Base-by-base conservation (phyloP, 2,797 vertebrate genomes). In the Anabacerthia variegaticeps region DNA sequence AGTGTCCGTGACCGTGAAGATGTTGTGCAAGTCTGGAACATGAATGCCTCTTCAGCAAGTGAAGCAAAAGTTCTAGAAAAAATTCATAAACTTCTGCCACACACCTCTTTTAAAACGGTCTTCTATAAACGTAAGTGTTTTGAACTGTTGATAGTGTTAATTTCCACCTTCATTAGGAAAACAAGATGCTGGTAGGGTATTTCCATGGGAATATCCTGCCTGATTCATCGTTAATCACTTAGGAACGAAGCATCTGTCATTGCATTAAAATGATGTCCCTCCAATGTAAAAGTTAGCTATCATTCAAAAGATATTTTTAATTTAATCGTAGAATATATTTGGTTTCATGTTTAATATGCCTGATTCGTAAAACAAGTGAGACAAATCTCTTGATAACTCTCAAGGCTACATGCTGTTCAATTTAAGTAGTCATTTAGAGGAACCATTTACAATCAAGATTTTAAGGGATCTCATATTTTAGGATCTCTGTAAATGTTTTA, bases 91-190 rank as follows among this genome's bases (percentile, higher is more conserved):
- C 99, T 99, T 92, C 98, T 99, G 93, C 99, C 99, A 75, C 98
- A 98, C 91, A 98, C 98, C 4, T 96, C 98, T 92, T 99, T 99
- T 98, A 99, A 99, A 98, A 99, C 98, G 0, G 98, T 99, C 88
- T 99, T 99, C 98, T 99, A 99, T 98, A 99, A 99, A 97, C 98
- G 99, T 99, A 97, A 99, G 99, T 99, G 90, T 97, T 85, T 85
- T 78, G 20, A 82, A 17, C 89, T 79, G 46, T 83, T 86, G 77
- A 15, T 82, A 17, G 88, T 79, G 46, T 59, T 94, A 21, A 72
- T 41, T 92, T 76, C 79, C 44, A 34, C 44, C 34, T 73, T 48
- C 5, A 1, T 51, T 72, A 84, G 22, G 72, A 69, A 88, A 89
- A 56, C 32, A 39, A 72, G 83, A 56, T 48, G 76, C 71, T 85